phyloP scores from a whole-genome alignment of 2,888 invertebrate genomes.

The Adineta ricciae region DNA sequence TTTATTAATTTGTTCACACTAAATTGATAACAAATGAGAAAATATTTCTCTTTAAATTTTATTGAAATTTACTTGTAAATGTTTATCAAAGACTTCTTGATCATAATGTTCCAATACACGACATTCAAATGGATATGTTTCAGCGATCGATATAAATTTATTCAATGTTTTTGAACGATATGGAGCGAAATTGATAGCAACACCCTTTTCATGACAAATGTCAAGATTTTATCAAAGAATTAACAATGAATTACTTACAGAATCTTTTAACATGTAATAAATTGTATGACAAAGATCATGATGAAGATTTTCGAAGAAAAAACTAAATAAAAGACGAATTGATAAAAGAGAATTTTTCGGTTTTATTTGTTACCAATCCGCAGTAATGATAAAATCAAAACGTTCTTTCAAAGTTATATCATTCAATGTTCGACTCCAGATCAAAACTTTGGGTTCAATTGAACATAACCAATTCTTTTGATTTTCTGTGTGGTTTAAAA shows the following conservation, averaged over 20 bases:
- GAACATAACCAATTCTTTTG: conserved; percentile 30
- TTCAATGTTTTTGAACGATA: conserved; percentile 63
- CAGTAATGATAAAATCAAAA: conserved; percentile 65
- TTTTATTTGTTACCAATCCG: conserved; percentile 56
- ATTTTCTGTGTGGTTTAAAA: not conserved
- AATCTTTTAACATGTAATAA: conserved; percentile 57
- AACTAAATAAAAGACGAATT: conserved; percentile 43
- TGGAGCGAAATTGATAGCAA: conserved; percentile 59
- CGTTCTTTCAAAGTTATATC: conserved; percentile 46
- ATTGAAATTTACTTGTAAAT: conserved; percentile 39
- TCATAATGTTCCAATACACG: conserved; percentile 39
- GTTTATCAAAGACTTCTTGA: conserved; percentile 39
- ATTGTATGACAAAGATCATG: conserved; percentile 61
- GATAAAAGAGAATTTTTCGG: not conserved
- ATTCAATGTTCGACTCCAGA: conserved; percentile 43
- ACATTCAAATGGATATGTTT: conserved; percentile 52
- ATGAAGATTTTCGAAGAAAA: conserved; percentile 67
- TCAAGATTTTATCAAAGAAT: too few relatives aligned
- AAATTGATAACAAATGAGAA: not conserved
- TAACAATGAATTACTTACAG: conserved; percentile 36
- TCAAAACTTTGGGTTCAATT: conserved; percentile 39
- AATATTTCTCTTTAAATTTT: too few relatives aligned
- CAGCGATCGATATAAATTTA: conserved; percentile 59
- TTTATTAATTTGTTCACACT: not conserved
- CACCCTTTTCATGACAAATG: not conserved